Evolutionary conservation across 2,113 vertebrate species (phyloP).

Genomic region (Pangasianodon hypophthalmus): DNA sequence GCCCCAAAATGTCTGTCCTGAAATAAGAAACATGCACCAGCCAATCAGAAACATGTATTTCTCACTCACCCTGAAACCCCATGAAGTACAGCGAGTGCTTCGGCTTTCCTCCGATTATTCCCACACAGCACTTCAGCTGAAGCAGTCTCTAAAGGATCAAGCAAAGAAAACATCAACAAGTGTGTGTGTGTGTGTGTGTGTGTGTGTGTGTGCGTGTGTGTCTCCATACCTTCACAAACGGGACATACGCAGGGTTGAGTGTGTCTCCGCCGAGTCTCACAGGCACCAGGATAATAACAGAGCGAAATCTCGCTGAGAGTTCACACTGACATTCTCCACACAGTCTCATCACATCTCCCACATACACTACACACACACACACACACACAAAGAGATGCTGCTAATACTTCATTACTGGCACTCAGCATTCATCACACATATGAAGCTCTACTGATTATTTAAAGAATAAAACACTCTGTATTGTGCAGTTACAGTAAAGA

Average conservation of each 20-base stretch:
- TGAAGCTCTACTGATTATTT: no score
- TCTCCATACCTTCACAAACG: conserved; percentile 80
- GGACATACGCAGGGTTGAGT: conserved; percentile 81
- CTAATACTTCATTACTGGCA: no score
- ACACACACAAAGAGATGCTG: neutral
- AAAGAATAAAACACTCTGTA: no score
- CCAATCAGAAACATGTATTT: neutral
- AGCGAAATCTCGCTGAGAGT: conserved; percentile 39
- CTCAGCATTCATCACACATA: no score
- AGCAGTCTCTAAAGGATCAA: conserved; percentile 77
- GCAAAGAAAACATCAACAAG: neutral
- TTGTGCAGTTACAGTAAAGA: no score
- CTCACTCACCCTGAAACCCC: conserved; percentile 83
- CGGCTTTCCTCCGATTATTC: conserved; percentile 90
- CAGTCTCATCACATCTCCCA: conserved; percentile 77
- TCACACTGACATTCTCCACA: conserved; percentile 55
- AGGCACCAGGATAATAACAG: conserved; percentile 83
- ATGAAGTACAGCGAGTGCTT: conserved; percentile 87
- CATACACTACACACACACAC: conserved; percentile 77
- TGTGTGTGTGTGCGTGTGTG: conserved; percentile 3
- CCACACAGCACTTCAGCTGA: conserved; percentile 79
- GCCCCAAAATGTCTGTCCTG: neutral
- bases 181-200: neutral
- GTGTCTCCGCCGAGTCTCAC: conserved; percentile 84
- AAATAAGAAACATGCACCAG: neutral